These are phyloP conservation scores for Volucella inflata DNA, from an alignment of 2,888 invertebrate genomes.

Conservation along the genomic window DNA sequence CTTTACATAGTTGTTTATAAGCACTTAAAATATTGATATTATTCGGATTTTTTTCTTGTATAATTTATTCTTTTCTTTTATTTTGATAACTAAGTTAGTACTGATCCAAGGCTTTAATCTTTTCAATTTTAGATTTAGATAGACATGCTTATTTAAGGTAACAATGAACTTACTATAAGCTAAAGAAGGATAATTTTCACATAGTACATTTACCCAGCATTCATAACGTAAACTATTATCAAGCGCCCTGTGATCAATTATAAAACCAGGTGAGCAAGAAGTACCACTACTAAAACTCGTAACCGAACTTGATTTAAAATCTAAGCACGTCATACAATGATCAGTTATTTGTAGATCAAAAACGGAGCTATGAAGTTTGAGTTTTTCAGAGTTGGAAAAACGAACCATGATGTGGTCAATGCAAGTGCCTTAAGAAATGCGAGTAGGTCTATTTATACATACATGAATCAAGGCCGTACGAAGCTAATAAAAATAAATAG, in stretches of 20 bases:
- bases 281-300: background rate
- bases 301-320: background rate
- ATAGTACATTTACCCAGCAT: too few species aligned
- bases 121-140: background rate
- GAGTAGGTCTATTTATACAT: background rate
- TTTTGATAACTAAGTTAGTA: background rate
- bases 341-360: background rate
- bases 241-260: too few species aligned
- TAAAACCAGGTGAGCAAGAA: too few species aligned
- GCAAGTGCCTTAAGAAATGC: constrained; percentile 1
- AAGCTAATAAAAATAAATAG: constrained; percentile 3
- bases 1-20: background rate
- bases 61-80: background rate
- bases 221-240: too few species aligned
- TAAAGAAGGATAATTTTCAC: too few species aligned
- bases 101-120: background rate
- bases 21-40: background rate
- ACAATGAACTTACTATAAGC: too few species aligned
- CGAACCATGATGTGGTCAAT: background rate
- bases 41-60: background rate
- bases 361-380: background rate
- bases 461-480: background rate
- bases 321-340: constrained; percentile 6
- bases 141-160: background rate
- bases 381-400: too few species aligned